Evolutionary conservation across 2,888 invertebrate species (phyloP).

Genomic region (Callinectes sapidus): DNA sequence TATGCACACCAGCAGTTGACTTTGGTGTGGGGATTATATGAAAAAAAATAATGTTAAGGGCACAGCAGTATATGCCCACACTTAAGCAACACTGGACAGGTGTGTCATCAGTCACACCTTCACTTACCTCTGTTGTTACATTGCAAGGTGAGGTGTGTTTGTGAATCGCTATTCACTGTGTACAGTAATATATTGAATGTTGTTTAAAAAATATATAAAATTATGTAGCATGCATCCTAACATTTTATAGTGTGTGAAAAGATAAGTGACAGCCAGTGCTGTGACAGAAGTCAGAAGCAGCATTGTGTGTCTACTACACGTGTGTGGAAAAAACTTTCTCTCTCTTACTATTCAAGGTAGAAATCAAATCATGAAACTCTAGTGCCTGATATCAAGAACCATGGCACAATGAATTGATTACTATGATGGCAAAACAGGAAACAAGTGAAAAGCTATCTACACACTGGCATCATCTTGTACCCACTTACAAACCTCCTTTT

Average conservation of each 20-base stretch:
- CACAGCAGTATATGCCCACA: not conserved
- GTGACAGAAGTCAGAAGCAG: not conserved
- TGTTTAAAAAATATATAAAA: not conserved
- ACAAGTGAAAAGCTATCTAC: not conserved
- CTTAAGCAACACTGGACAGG: not conserved
- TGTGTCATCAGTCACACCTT: not conserved
- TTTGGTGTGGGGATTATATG: not conserved
- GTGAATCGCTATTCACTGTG: not conserved
- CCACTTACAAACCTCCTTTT: not conserved
- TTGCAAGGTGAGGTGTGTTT: slow-evolving; percentile 11
- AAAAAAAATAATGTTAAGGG: not conserved
- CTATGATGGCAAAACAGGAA: not conserved
- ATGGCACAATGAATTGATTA: not conserved
- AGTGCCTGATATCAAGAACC: too few species aligned
- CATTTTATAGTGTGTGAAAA: not conserved
- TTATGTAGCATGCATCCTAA: not conserved
- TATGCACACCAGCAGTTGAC: not conserved
- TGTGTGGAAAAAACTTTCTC: not conserved
- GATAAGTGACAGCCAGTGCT: not conserved
- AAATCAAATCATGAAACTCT: not conserved
- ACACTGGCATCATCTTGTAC: not conserved
- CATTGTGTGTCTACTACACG: not conserved
- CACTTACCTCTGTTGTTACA: slow-evolving; percentile 9
- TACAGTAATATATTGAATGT: not conserved
- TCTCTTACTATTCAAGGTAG: not conserved